phyloP scores from a whole-genome alignment of 2,797 vertebrate species.

The Pipistrellus nathusii region DNA sequence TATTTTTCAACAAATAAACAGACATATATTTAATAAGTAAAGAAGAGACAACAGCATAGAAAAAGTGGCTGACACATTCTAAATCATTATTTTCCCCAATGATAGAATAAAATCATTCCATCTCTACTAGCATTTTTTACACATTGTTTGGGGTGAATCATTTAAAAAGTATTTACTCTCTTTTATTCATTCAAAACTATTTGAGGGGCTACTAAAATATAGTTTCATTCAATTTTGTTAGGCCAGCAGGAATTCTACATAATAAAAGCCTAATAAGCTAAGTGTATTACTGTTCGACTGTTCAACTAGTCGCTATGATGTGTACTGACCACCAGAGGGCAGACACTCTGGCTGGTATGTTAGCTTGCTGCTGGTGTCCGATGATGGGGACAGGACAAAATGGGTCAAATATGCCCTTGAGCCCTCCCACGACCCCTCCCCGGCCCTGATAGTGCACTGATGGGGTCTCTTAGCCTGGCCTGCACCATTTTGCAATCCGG shows the following conservation, averaged over 20 bases:
- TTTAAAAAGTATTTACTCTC: background rate
- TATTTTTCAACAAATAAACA: background rate
- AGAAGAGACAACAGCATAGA: background rate
- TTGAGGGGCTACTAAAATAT: background rate
- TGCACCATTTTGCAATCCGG: no score
- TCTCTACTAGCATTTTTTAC: background rate
- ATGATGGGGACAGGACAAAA: no score
- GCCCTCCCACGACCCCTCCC: no score
- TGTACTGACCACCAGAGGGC: no score
- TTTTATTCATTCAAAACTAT: background rate
- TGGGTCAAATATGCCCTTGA: no score
- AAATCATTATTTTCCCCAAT: background rate
- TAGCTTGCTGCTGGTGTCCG: no score
- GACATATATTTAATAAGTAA: background rate
- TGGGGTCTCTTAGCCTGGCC: no score
- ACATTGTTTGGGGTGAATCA: background rate
- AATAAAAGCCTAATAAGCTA: no score
- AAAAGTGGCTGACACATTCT: background rate
- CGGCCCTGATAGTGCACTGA: fast-evolving
- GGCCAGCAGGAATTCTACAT: background rate
- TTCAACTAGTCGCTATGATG: no score
- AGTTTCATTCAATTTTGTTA: background rate
- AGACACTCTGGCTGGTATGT: no score
- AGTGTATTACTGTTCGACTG: no score
- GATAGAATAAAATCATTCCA: background rate